These are phyloP conservation scores for Catalaphyllia jardinei DNA, from an alignment of 64 coral and sea anemone genomes.

Conservation along the genomic window DNA sequence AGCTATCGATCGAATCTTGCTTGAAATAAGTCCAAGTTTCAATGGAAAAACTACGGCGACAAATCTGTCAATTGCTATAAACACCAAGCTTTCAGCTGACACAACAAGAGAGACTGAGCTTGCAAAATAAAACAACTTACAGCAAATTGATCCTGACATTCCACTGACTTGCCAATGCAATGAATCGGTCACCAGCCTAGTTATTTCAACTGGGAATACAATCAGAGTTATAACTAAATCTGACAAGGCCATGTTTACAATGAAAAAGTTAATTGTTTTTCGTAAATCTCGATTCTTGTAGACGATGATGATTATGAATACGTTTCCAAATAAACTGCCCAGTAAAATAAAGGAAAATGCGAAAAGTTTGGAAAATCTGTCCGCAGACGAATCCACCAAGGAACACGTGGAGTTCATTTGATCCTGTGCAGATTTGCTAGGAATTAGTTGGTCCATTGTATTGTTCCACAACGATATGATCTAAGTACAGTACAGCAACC, in stretches of 20 bases:
- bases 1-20: background rate
- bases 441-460: no score
- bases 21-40: background rate
- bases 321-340: background rate
- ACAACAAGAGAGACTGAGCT: background rate
- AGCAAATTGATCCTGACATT: background rate
- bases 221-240: background rate
- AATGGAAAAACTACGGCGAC: constrained; percentile 1
- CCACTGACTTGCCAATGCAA: background rate
- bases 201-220: background rate
- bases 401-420: background rate
- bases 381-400: no score
- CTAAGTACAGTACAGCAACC: no score
- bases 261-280: constrained; percentile 6
- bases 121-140: background rate
- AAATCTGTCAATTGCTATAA: constrained; percentile 4
- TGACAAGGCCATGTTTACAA: background rate
- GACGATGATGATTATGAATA: background rate
- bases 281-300: background rate
- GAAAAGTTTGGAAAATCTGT: no score
- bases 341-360: no score
- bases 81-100: background rate
- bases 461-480: no score
- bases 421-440: no score
- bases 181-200: background rate